Conservation (phyloP, 2,888 invertebrate species). For the Pandemis heparana region DNA sequence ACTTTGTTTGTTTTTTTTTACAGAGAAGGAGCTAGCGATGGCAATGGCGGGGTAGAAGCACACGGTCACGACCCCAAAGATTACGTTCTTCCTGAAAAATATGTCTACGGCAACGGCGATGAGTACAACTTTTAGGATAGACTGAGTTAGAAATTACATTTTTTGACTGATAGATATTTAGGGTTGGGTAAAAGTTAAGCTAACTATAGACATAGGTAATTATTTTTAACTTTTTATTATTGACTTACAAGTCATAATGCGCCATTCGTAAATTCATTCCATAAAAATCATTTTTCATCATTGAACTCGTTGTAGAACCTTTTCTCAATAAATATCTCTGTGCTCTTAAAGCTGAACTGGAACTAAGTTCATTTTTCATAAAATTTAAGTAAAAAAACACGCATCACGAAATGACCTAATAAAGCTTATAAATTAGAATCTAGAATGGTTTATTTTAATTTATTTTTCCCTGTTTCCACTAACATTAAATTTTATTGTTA, state of each 20-base stretch:
- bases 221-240: neutral
- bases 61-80: conserved; percentile 76
- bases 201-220: neutral
- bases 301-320: no score
- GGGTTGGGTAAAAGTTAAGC: conserved; percentile 22
- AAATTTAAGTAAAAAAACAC: no score
- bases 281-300: neutral
- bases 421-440: neutral
- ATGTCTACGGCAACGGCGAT: conserved; percentile 75
- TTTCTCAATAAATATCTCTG: no score
- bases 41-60: conserved; percentile 77
- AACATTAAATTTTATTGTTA: neutral
- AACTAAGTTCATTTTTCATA: no score
- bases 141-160: conserved; percentile 5
- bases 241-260: neutral
- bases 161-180: conserved; percentile 38
- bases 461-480: neutral
- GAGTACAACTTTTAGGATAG: conserved; percentile 68
- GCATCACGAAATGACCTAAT: neutral
- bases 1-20: conserved; percentile 44
- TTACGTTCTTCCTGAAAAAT: conserved; percentile 75
- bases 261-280: neutral
- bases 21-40: conserved; percentile 72
- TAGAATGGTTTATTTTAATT: neutral
- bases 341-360: no score